Evolutionary conservation across 2,797 vertebrate species (phyloP).

Genomic region (Picus viridis): DNA sequence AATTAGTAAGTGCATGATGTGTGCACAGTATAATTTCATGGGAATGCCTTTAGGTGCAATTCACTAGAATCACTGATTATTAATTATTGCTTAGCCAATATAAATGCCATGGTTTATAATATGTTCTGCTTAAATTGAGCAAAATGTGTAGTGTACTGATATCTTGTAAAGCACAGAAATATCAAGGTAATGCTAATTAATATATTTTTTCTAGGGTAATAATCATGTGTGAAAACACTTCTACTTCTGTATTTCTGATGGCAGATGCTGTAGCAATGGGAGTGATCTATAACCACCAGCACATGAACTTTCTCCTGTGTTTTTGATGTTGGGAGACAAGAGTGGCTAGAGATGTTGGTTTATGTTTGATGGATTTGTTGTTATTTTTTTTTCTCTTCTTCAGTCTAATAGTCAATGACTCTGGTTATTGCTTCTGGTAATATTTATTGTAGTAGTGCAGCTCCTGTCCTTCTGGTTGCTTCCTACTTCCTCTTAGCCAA

Average conservation of each 20-base stretch:
- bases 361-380: too few relatives aligned
- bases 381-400: neutral
- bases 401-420: neutral
- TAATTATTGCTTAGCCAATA: conserved; percentile 45
- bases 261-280: neutral
- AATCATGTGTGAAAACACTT: neutral
- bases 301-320: neutral
- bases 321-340: neutral
- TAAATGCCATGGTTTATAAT: neutral
- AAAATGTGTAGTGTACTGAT: neutral
- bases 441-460: neutral
- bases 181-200: neutral
- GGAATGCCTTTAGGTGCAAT: neutral
- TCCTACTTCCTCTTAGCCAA: neutral
- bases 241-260: neutral
- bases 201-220: neutral
- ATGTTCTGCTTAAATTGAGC: neutral
- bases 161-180: neutral
- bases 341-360: neutral
- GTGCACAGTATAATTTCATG: neutral
- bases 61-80: conserved; percentile 13
- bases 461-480: neutral
- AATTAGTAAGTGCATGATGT: conserved; percentile 11
- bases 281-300: neutral
- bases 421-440: neutral